Conservation (phyloP, 2,797 vertebrate genomes). For the Hirundo rustica region DNA sequence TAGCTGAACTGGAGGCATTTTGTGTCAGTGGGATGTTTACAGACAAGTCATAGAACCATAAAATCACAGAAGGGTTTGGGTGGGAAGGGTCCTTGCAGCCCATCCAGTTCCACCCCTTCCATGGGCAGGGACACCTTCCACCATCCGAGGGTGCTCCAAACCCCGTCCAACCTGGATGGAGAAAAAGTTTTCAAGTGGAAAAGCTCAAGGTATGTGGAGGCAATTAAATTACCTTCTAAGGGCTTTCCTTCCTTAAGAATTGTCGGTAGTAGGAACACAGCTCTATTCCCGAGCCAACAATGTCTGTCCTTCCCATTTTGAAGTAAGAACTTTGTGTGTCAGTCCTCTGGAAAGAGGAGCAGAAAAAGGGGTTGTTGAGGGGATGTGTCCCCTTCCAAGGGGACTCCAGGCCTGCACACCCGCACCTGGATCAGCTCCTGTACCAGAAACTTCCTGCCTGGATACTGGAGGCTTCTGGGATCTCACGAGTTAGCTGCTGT, state of each 20-base stretch:
- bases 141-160: background rate
- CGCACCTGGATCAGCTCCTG: fast-evolving
- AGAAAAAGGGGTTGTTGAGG: background rate
- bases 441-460: background rate
- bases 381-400: background rate
- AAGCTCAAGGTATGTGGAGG: background rate
- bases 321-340: background rate
- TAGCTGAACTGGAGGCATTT: background rate
- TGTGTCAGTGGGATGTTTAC: fast-evolving
- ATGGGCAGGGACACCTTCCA: background rate
- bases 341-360: background rate
- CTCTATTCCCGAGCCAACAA: background rate
- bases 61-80: background rate
- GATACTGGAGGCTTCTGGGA: background rate
- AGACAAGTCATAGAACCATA: background rate
- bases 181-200: background rate
- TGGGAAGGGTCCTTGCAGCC: background rate
- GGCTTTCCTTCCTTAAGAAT: background rate
- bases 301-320: background rate
- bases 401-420: background rate
- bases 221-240: background rate
- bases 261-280: background rate
- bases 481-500: background rate
- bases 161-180: fast-evolving
- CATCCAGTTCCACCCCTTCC: background rate